phyloP scores from a whole-genome alignment of 2,888 invertebrate genomes.

The Tolmerus cingulatus region DNA sequence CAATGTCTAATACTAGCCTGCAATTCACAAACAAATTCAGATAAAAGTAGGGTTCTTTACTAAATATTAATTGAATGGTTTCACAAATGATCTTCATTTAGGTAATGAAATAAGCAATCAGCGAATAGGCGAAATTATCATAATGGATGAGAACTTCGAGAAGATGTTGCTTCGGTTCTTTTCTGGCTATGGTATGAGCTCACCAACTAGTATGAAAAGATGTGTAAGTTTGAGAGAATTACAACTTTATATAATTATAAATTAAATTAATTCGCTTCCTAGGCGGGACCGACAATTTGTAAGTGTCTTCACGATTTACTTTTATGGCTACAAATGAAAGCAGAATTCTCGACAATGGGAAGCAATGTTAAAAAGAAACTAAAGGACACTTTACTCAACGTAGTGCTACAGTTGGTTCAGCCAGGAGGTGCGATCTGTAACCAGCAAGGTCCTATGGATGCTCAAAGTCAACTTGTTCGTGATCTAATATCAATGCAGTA shows the following conservation, averaged over 20 bases:
- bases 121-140: conserved; percentile 67
- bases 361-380: conserved; percentile 66
- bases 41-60: conserved; percentile 47
- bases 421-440: conserved; percentile 72
- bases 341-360: conserved; percentile 67
- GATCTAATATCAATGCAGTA: conserved; percentile 70
- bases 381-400: conserved; percentile 69
- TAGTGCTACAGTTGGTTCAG: conserved; percentile 76
- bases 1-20: conserved; percentile 75
- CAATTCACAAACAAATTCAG: conserved; percentile 66
- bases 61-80: neutral
- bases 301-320: conserved; percentile 77
- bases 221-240: conserved; percentile 55
- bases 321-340: conserved; percentile 72
- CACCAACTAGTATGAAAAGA: conserved; percentile 60
- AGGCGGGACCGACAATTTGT: conserved; percentile 82
- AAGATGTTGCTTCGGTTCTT: conserved; percentile 71
- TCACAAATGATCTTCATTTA: conserved; percentile 49
- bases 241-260: neutral
- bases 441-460: conserved; percentile 75
- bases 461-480: conserved; percentile 76
- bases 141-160: conserved; percentile 71
- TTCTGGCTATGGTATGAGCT: conserved; percentile 69
- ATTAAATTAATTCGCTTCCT: conserved; percentile 46
- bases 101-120: conserved; percentile 54